phyloP scores from a whole-genome alignment of 1,140 invertebrate species.

The Homalodisca vitripennis region DNA sequence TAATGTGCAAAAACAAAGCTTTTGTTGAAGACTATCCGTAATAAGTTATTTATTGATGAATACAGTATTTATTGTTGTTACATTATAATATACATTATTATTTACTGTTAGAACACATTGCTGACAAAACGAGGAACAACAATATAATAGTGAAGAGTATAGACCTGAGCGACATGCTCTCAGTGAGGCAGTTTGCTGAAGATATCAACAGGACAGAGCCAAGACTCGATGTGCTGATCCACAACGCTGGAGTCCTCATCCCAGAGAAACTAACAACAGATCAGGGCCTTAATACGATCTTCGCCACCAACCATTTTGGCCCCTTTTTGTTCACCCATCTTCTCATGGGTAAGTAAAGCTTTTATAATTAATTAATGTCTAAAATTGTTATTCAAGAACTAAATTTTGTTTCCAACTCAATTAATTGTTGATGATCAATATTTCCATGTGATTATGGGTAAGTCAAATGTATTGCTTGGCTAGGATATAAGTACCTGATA shows the following conservation, averaged over 20 bases:
- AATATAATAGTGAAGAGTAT: conserved; percentile 63
- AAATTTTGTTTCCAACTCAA: too few relatives aligned
- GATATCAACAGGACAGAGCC: conserved; percentile 64
- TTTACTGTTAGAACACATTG: conserved; percentile 20
- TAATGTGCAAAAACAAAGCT: too few relatives aligned
- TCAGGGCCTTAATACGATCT: conserved; percentile 81
- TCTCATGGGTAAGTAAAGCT: conserved; percentile 57
- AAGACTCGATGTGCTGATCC: conserved; percentile 75
- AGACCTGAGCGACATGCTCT: conserved; percentile 68
- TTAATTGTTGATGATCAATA: too few relatives aligned
- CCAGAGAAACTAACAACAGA: conserved; percentile 58
- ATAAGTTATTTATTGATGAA: too few relatives aligned
- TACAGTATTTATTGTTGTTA: too few relatives aligned
- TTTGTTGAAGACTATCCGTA: too few relatives aligned
- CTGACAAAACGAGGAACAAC: conserved; percentile 55
- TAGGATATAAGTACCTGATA: too few relatives aligned
- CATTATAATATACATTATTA: too few relatives aligned
- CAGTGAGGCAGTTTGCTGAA: conserved; percentile 68
- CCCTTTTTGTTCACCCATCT: conserved; percentile 79
- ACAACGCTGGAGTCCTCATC: conserved; percentile 76
- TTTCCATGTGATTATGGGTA: too few relatives aligned
- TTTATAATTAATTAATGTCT: too few relatives aligned
- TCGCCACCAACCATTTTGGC: conserved; percentile 88
- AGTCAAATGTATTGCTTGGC: too few relatives aligned
- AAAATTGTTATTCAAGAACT: too few relatives aligned